Conservation (phyloP, 2,888 invertebrate genomes). For the Criorhina ranunculi region DNA sequence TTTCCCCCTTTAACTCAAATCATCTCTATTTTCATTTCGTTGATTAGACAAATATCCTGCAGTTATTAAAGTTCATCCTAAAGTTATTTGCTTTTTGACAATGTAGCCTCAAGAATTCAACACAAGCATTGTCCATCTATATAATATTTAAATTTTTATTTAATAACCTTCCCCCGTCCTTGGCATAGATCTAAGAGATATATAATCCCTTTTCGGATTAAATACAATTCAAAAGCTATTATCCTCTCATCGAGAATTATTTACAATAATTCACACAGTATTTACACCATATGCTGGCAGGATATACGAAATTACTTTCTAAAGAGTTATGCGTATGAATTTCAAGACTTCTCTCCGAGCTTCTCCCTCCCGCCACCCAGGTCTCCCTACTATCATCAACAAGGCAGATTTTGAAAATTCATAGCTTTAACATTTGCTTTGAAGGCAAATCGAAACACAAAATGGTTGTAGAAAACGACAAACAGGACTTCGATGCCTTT, state of each 20-base stretch:
- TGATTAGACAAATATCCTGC: slow-evolving; percentile 5
- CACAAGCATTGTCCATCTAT: slow-evolving; percentile 22
- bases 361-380: neutral
- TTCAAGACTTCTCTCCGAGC: slow-evolving; percentile 12
- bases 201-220: slow-evolving; percentile 45
- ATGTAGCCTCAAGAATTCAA: neutral
- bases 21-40: neutral
- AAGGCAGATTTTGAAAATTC: slow-evolving; percentile 47
- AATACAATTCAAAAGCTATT: slow-evolving; percentile 69
- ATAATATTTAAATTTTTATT: slow-evolving; percentile 61
- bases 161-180: slow-evolving; percentile 23
- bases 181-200: neutral
- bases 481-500: slow-evolving; percentile 2
- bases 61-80: slow-evolving; percentile 7
- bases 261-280: slow-evolving; percentile 22
- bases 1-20: too few relatives aligned
- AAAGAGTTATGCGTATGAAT: slow-evolving; percentile 60
- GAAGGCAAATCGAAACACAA: slow-evolving; percentile 28
- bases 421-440: slow-evolving; percentile 48
- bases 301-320: slow-evolving; percentile 46
- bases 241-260: slow-evolving; percentile 66
- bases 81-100: neutral
- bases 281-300: slow-evolving; percentile 50
- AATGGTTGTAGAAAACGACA: slow-evolving; percentile 3
- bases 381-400: slow-evolving; percentile 1